phyloP scores from a whole-genome alignment of 1,140 invertebrate genomes.

The Drosophila asahinai region DNA sequence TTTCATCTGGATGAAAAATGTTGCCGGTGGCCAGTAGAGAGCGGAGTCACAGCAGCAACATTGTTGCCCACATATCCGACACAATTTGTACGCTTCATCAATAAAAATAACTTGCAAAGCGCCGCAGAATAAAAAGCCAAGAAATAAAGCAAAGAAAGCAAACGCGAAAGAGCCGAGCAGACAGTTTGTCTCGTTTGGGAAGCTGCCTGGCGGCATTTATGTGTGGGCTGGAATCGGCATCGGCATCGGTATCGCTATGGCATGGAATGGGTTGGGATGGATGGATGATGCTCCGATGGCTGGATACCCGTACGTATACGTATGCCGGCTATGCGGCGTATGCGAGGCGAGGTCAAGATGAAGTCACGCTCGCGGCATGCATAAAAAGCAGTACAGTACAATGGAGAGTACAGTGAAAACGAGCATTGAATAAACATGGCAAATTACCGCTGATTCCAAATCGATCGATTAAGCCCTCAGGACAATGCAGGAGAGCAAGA shows the following conservation, averaged over 20 bases:
- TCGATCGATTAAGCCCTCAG: constrained; percentile 17
- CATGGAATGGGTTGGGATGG: constrained; percentile 28
- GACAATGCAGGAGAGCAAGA: background rate
- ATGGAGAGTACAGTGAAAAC: constrained; percentile 47
- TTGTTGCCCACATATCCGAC: constrained; percentile 37
- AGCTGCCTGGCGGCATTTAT: constrained; percentile 48
- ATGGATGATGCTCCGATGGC: constrained; percentile 18
- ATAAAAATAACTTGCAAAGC: constrained; percentile 79
- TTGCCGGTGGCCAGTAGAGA: constrained; percentile 27
- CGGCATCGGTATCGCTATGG: constrained; percentile 26
- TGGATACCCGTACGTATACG: constrained; percentile 33
- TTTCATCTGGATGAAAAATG: constrained; percentile 44
- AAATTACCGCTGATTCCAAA: constrained; percentile 30
- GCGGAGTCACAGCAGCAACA: constrained; percentile 30
- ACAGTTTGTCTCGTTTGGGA: constrained; percentile 67
- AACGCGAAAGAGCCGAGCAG: constrained; percentile 40
- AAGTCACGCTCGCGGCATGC: constrained; percentile 75
- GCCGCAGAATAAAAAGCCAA: constrained; percentile 25
- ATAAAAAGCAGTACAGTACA: constrained; percentile 40
- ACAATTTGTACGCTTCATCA: constrained; percentile 71
- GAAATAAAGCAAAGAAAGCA: constrained; percentile 19
- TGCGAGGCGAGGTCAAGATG: constrained; percentile 73
- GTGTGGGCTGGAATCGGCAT: constrained; percentile 54
- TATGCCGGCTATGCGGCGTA: constrained; percentile 42
- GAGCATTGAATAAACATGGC: constrained; percentile 34